These are phyloP conservation scores for Nemoura dubitans DNA, from an alignment of 2,888 invertebrate genomes.

Conservation along the genomic window DNA sequence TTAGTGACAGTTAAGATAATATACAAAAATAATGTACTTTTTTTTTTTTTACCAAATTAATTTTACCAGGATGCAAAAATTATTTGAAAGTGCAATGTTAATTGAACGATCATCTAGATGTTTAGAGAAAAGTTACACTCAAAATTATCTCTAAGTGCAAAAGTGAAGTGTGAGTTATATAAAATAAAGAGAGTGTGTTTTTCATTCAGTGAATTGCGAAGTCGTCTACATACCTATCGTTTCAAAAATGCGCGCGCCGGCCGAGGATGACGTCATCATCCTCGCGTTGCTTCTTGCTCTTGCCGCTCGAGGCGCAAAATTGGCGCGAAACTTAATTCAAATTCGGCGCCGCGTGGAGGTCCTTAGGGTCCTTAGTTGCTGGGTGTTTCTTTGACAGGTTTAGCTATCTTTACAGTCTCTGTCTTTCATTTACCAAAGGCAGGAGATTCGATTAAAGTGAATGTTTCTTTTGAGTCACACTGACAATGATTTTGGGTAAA, in stretches of 20 bases:
- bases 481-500: too few relatives aligned
- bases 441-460: not conserved
- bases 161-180: not conserved
- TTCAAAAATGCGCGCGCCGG: not conserved
- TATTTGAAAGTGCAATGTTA: not conserved
- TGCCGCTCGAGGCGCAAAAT: not conserved
- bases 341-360: too few relatives aligned
- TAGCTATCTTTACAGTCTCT: too few relatives aligned
- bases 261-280: not conserved
- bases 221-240: slow-evolving; percentile 28
- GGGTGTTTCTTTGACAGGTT: not conserved
- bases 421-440: not conserved
- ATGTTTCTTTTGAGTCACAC: too few relatives aligned
- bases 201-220: not conserved
- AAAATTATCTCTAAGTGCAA: not conserved
- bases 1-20: slow-evolving; percentile 1
- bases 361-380: not conserved
- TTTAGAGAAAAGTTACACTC: not conserved
- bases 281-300: not conserved
- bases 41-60: too few relatives aligned
- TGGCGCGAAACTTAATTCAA: too few relatives aligned
- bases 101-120: not conserved
- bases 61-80: not conserved
- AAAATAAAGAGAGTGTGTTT: not conserved
- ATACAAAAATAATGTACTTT: not conserved